Evolutionary conservation across 2,888 invertebrate genomes (phyloP).

Genomic region (Stegophylla sp.): DNA sequence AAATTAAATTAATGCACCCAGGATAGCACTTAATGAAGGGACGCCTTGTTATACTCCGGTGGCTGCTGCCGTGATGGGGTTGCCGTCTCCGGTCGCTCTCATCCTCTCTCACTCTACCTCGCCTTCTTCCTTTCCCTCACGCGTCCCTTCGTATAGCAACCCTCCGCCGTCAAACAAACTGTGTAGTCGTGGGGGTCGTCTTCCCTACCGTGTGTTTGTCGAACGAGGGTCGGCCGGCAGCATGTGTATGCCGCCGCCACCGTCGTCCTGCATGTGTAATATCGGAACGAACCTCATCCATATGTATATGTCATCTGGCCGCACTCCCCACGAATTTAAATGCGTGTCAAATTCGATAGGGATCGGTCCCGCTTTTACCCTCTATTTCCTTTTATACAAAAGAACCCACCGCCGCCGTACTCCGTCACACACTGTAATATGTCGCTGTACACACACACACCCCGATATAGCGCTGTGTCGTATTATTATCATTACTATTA

Average conservation of each 20-base stretch:
- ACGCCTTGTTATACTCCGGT: conserved; percentile 56
- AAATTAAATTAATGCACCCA: conserved; percentile 59
- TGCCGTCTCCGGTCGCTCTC: conserved; percentile 61
- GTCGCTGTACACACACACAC: not conserved
- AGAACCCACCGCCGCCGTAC: conserved; percentile 19
- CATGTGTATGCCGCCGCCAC: not conserved
- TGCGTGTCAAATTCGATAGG: conserved; percentile 59
- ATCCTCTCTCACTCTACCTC: too few species aligned
- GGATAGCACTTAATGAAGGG: conserved; percentile 59
- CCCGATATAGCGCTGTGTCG: conserved; percentile 43
- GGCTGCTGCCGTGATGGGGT: conserved; percentile 56
- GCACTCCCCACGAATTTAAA: conserved; percentile 56
- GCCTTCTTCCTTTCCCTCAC: not conserved
- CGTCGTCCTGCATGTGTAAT: conserved; percentile 36
- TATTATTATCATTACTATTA: conserved; percentile 48
- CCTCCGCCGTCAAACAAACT: conserved; percentile 51
- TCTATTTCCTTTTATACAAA: conserved; percentile 55
- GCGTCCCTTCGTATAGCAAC: not conserved
- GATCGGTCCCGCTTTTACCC: conserved; percentile 42
- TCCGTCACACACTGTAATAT: not conserved
- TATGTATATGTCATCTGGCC: conserved; percentile 58
- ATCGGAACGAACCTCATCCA: conserved; percentile 57
- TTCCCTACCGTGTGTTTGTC: not conserved
- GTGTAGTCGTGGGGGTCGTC: conserved; percentile 31
- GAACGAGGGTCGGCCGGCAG: conserved; percentile 34